Percentiles rank a stretch among this genome's conserved stretches.
These are phyloP conservation scores for Dastarcus helophoroides DNA, from an alignment of 2,888 invertebrate genomes.

Conservation along the genomic window DNA sequence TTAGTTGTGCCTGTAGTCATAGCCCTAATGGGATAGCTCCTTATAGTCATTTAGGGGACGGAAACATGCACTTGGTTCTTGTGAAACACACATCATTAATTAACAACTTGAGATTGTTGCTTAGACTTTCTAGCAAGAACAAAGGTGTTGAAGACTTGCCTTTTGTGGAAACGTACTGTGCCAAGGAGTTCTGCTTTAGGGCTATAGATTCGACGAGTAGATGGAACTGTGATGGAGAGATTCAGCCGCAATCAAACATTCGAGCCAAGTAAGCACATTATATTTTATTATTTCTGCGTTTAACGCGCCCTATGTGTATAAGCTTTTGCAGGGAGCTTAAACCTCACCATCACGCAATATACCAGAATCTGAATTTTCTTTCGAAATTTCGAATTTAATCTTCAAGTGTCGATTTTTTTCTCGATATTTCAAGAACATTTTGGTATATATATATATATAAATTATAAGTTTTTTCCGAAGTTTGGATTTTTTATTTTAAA, in stretches of 20 bases:
- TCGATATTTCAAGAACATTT: no score
- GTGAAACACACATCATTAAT: slow-evolving; percentile 59
- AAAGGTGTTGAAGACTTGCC: slow-evolving; percentile 60
- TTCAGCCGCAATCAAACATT: slow-evolving; percentile 51
- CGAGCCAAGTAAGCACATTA: slow-evolving; percentile 44
- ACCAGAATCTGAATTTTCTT: no score
- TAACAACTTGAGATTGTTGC: slow-evolving; percentile 57
- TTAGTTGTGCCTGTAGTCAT: slow-evolving; percentile 63
- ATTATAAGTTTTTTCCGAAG: no score
- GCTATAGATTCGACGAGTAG: slow-evolving; percentile 44
- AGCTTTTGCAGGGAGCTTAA: no score
- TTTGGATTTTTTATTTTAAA: no score
- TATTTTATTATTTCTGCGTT: slow-evolving; percentile 1
- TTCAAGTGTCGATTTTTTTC: no score
- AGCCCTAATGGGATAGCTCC: slow-evolving; percentile 69
- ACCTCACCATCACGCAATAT: no score
- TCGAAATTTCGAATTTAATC: no score
- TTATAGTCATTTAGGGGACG: slow-evolving; percentile 68
- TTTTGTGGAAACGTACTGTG: slow-evolving; percentile 64
- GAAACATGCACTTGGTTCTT: slow-evolving; percentile 63
- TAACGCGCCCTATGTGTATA: no score
- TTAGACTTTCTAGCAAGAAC: slow-evolving; percentile 49
- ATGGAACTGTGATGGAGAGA: slow-evolving; percentile 79
- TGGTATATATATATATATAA: no score
- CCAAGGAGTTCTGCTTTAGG: slow-evolving; percentile 58